Base-by-base conservation (phyloP, 2,797 vertebrate genomes). In the Carapus acus region DNA sequence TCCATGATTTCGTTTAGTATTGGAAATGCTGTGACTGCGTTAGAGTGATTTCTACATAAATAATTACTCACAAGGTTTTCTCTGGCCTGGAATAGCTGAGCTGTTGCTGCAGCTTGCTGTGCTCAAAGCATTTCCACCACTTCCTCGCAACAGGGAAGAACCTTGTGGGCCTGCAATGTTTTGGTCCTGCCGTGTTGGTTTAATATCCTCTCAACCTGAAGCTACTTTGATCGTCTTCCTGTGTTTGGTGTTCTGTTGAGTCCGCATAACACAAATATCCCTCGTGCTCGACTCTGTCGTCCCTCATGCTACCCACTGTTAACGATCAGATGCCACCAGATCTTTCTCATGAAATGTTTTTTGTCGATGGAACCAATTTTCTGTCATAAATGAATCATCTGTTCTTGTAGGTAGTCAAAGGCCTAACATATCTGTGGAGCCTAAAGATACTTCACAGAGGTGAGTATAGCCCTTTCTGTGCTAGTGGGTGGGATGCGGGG, bases 381-480 rank as follows among this genome's bases (percentile, higher is more conserved):
- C n/a, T n/a, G 14, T 42, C 5, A 31, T 43, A 54, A 9, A 56
- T 51, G 7, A 43, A 15, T 43, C 1, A 1, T 41, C 18, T 61
- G 37, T 75, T 4, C 61, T 58, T 83, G 5, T 74, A 99, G 96
- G 96, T 98, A 57, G 94, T 98, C 50, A 96, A 99, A 86, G 96
- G 96, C 62, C 89, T 99, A 71, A 98, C 93, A 1, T 99, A 99
- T 86, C 86, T 99, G 65, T 99, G 96, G 96, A 98, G 94, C 59
- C 84, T 98, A 67, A 99, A 99, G 90, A 98, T 99, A 85, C 91
- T 99, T 69, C 96, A 99, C 75, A 89, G 96, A 90, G 96, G 96
- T 98, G 83, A 89, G 92, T 85, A 65, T 64, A 46, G 54, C 8
- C 1, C 53, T 27, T 40, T 58, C 31, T 41, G 40, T 65, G 55